Conservation (phyloP, 2,888 invertebrate genomes). For the Gryllus longicercus region DNA sequence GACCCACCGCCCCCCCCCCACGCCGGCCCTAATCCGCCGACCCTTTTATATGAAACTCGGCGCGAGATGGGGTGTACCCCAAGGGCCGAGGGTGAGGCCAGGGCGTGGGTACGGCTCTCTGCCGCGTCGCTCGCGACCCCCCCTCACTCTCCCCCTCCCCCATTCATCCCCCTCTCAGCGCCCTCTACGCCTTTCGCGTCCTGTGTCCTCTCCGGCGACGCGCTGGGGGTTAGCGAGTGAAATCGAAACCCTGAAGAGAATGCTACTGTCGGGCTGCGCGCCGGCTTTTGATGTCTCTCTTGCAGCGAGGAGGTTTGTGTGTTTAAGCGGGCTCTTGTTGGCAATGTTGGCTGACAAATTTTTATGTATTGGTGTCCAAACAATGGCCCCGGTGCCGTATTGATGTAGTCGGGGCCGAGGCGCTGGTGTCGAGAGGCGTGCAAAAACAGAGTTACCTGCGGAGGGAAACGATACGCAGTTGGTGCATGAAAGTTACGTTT, state of each 20-base stretch:
- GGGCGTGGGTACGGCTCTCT: neutral
- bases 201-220: neutral
- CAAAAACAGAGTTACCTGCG: too few species aligned
- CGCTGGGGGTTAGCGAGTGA: neutral
- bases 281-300: neutral
- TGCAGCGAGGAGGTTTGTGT: neutral
- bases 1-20: neutral
- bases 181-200: neutral
- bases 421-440: too few species aligned
- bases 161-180: neutral
- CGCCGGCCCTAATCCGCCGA: too few species aligned
- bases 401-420: too few species aligned
- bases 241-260: neutral
- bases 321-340: neutral
- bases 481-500: too few species aligned
- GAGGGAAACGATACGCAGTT: too few species aligned
- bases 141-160: neutral
- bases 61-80: too few species aligned
- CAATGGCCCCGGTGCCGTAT: too few species aligned
- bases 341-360: conserved; percentile 4
- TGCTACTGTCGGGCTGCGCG: neutral
- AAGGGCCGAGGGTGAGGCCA: neutral
- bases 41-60: too few species aligned
- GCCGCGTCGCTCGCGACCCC: neutral
- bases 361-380: neutral